Evolutionary conservation across 1,140 invertebrate genomes (phyloP).

Genomic region (Neodiprion virginianus): DNA sequence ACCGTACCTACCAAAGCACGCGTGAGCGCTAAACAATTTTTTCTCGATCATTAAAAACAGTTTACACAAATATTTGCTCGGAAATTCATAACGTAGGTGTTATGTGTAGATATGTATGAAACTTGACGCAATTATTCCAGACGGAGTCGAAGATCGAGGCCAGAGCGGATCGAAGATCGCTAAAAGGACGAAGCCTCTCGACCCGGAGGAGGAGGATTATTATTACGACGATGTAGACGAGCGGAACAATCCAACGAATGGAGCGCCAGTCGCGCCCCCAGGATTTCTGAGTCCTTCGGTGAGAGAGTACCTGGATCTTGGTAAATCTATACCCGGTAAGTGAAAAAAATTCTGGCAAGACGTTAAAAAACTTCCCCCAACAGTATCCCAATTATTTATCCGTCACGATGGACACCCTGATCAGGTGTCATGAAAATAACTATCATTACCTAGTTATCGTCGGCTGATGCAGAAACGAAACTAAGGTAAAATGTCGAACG

Average conservation of each 20-base stretch:
- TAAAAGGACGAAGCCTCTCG: conserved; percentile 69
- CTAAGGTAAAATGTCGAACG: no score
- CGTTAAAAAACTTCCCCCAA: no score
- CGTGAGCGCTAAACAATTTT: conserved; percentile 17
- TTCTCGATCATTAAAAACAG: conserved; percentile 14
- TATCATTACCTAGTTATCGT: no score
- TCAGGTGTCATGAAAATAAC: no score
- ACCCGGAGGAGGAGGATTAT: conserved; percentile 67
- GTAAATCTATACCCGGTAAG: conserved; percentile 87
- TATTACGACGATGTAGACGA: conserved; percentile 73
- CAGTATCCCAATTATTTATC: no score
- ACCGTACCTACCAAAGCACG: conserved; percentile 15
- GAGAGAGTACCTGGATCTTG: conserved; percentile 82
- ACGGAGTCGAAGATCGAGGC: conserved; percentile 29
- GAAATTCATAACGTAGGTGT: not conserved
- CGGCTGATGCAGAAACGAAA: no score
- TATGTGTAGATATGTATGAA: no score
- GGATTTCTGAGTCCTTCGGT: conserved; percentile 85
- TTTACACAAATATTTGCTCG: conserved; percentile 11
- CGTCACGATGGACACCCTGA: no score
- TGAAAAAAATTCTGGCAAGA: conserved; percentile 45
- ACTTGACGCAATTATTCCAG: conserved; percentile 33
- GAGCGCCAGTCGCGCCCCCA: conserved; percentile 70
- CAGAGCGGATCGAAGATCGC: conserved; percentile 40
- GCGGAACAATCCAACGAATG: conserved; percentile 69